Evolutionary conservation across 2,797 vertebrate species (phyloP), one percentile per base, ranked within the genome.

Genomic region (Aulostomus chinensis): DNA sequence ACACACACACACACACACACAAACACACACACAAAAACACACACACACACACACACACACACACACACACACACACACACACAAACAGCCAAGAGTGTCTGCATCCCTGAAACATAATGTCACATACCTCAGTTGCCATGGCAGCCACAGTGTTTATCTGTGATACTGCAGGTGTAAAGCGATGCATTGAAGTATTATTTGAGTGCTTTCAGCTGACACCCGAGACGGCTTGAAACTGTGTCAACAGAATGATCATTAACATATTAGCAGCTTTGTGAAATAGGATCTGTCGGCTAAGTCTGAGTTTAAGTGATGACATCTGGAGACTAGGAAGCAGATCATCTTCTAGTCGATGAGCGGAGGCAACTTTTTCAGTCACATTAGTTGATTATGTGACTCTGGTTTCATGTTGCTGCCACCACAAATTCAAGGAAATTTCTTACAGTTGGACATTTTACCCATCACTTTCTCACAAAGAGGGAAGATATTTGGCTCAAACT

Each of bases 51-150:
- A n/a, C n/a, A n/a, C n/a, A n/a, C n/a, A n/a, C n/a, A n/a, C n/a
- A n/a, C n/a, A n/a, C n/a, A n/a, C n/a, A n/a, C n/a, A n/a, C n/a
- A n/a, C n/a, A n/a, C n/a, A n/a, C n/a, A n/a, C n/a, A n/a, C n/a
- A n/a, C n/a, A n/a, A n/a, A n/a, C 24, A 9, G 57, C 24, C 0
- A 13, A 72, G 49, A 57, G 49, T 41, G 37, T 55, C 40, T 2
- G 21, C 32, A 7, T 52, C 58, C 58, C 59, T 52, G 66, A 58
- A 66, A 63, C 57, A 61, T 63, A 60, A 68, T 60, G 58, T 67
- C 58, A 63, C 78, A 59, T 54, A 73, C 63, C 49, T 60, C 67
- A 41, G 85, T 85, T 81, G 58, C 72, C 61, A 74, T 82, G 81
- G 42, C 81, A 79, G 53, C 81, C 7, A 0, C 12, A 0, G 57